Percentiles rank a stretch among this genome's conserved stretches.
Evolutionary conservation across 2,113 vertebrate species (phyloP).

Genomic region (Thomomys bottae): DNA sequence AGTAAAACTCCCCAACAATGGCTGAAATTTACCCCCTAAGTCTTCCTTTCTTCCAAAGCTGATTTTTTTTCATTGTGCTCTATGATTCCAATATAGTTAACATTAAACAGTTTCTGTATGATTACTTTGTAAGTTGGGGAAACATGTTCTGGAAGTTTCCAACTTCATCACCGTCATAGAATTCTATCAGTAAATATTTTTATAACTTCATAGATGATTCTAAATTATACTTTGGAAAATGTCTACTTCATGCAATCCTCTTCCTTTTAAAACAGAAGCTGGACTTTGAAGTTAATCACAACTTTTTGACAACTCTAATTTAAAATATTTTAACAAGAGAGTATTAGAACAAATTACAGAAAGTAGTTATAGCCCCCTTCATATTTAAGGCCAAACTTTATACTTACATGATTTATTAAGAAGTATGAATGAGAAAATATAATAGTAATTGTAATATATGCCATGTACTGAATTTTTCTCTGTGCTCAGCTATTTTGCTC

Average conservation of each 20-base stretch:
- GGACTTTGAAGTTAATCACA: neutral
- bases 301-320: neutral
- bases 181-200: neutral
- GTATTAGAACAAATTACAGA: neutral
- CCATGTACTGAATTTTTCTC: neutral
- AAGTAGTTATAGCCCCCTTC: neutral
- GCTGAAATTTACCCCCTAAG: neutral
- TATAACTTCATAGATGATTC: neutral
- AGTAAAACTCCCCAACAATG: neutral
- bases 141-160: neutral
- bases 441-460: neutral
- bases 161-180: neutral
- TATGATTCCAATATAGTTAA: neutral
- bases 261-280: neutral
- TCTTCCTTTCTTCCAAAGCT: too few species aligned
- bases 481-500: neutral
- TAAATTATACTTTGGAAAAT: neutral
- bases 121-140: neutral
- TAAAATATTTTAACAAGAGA: neutral
- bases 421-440: neutral
- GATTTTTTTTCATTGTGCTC: neutral
- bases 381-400: neutral
- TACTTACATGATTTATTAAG: neutral
- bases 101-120: neutral
- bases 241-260: neutral